A percentile compares a stretch with the other conserved stretches of the same genome.
phyloP scores from a whole-genome alignment of 2,888 invertebrate genomes.

The Mythimna impura region DNA sequence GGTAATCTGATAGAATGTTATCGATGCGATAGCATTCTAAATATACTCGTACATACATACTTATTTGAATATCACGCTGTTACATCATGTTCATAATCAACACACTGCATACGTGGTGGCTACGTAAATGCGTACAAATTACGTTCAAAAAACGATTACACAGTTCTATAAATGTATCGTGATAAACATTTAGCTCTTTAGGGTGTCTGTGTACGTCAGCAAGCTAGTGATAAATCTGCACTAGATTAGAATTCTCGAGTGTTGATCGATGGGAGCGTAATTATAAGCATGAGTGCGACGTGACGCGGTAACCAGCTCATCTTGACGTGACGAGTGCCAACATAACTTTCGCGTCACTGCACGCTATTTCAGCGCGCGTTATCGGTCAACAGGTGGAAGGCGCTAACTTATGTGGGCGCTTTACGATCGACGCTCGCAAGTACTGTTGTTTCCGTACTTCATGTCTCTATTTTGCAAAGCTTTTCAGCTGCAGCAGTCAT shows the following conservation, averaged over 20 bases:
- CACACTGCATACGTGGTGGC: constrained; percentile 62
- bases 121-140: constrained; percentile 76
- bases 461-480: not conserved
- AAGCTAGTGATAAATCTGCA: constrained; percentile 78
- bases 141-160: constrained; percentile 80
- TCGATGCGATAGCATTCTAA: constrained; percentile 19
- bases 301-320: constrained; percentile 72
- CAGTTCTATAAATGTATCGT: constrained; percentile 79
- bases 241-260: constrained; percentile 82
- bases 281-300: constrained; percentile 81
- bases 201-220: constrained; percentile 81
- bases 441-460: constrained; percentile 1
- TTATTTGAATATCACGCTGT: constrained; percentile 32
- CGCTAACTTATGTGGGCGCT: constrained; percentile 53
- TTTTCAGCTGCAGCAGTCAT: constrained; percentile 14
- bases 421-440: constrained; percentile 28
- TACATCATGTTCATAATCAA: constrained; percentile 64
- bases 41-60: constrained; percentile 16
- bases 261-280: constrained; percentile 76
- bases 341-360: constrained; percentile 76
- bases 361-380: constrained; percentile 73
- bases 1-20: not conserved
- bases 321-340: constrained; percentile 70
- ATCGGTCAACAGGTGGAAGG: constrained; percentile 74
- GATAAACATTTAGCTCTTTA: constrained; percentile 79